phyloP scores from a whole-genome alignment of 2,113 vertebrate species.

The Gymnocephalus cernua region DNA sequence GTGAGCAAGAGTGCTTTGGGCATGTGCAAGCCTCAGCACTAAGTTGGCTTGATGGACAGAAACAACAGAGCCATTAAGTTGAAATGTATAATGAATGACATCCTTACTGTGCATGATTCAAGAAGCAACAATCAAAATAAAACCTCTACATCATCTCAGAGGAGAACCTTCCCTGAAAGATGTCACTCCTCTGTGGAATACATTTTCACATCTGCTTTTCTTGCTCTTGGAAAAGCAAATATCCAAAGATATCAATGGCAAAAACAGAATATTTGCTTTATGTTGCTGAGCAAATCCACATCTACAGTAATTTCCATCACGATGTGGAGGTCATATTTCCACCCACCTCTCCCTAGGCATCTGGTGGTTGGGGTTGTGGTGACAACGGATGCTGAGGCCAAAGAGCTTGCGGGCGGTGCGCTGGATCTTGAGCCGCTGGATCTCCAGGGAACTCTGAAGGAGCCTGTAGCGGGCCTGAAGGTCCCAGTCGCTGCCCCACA shows the following conservation, averaged over 20 bases:
- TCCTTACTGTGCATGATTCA: slow-evolving; percentile 38
- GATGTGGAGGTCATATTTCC: slow-evolving; percentile 35
- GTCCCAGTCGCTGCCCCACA: slow-evolving; percentile 99
- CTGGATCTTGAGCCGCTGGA: slow-evolving; percentile 94
- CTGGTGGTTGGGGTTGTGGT: slow-evolving; percentile 99
- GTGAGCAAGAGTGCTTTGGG: slow-evolving; percentile 69
- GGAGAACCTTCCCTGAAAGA: slow-evolving; percentile 10
- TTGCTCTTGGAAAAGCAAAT: neutral
- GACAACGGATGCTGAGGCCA: slow-evolving; percentile 96
- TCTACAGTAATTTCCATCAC: slow-evolving; percentile 3
- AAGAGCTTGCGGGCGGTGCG: slow-evolving; percentile 98
- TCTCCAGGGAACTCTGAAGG: slow-evolving; percentile 94
- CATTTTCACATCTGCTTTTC: slow-evolving; percentile 5
- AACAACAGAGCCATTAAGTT: slow-evolving; percentile 66
- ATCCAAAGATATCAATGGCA: slow-evolving; percentile 7
- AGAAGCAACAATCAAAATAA: slow-evolving; percentile 55
- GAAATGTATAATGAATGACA: slow-evolving; percentile 68
- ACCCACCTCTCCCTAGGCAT: slow-evolving; percentile 97
- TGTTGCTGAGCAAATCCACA: slow-evolving; percentile 16
- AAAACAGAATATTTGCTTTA: slow-evolving; percentile 1
- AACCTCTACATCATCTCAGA: slow-evolving; percentile 29
- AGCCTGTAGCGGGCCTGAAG: slow-evolving; percentile 97
- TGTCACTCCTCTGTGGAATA: slow-evolving; percentile 25
- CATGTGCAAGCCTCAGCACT: slow-evolving; percentile 78
- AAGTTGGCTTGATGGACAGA: slow-evolving; percentile 74